Evolutionary conservation across 2,797 vertebrate species (phyloP).

Genomic region (Channallabes apus): DNA sequence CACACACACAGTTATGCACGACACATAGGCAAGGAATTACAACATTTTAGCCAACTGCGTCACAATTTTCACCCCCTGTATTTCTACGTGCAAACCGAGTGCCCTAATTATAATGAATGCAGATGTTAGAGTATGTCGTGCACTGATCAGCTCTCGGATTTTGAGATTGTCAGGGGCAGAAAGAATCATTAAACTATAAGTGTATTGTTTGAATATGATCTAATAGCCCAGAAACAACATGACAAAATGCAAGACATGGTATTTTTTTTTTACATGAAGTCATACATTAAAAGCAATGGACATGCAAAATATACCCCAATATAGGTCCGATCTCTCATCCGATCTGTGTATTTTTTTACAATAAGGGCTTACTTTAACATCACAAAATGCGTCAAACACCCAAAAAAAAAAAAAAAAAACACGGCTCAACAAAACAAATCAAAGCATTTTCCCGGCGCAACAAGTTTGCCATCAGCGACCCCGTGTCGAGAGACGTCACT

Average conservation of each 20-base stretch:
- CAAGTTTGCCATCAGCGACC: conserved; percentile 12
- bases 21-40: conserved; percentile 54
- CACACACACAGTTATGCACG: conserved; percentile 5
- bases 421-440: conserved; percentile 33
- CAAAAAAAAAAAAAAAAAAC: conserved; percentile 39
- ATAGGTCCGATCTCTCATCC: conserved; percentile 55
- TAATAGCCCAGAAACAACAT: conserved; percentile 24
- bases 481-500: conserved; percentile 5
- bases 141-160: neutral
- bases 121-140: conserved; percentile 49
- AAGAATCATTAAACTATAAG: conserved; percentile 37
- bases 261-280: neutral
- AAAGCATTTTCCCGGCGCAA: conserved; percentile 20
- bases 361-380: conserved; percentile 56
- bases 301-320: conserved; percentile 65
- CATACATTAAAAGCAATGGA: neutral
- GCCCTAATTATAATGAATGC: conserved; percentile 54
- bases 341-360: conserved; percentile 48
- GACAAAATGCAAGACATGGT: conserved; percentile 10
- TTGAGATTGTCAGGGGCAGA: conserved; percentile 33
- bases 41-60: conserved; percentile 81
- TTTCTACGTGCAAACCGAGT: conserved; percentile 66
- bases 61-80: conserved; percentile 78
- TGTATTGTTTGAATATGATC: conserved; percentile 47
- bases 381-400: conserved; percentile 53